phyloP scores from a whole-genome alignment of 1,140 invertebrate genomes.

The Drosophila kepulauana region DNA sequence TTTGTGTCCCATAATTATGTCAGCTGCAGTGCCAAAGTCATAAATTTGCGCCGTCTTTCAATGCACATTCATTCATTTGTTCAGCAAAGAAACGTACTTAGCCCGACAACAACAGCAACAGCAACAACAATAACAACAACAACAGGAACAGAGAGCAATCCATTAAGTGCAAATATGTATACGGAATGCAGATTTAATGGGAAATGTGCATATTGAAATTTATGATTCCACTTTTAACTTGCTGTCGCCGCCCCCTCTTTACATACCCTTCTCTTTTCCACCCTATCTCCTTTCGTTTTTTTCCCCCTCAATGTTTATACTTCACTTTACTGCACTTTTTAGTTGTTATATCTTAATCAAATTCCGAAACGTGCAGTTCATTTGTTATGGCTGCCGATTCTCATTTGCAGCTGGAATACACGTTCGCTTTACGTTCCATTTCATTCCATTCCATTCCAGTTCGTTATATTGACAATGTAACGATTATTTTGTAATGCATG shows the following conservation, averaged over 20 bases:
- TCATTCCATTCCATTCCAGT: neutral
- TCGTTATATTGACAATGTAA: neutral
- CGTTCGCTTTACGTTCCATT: conserved; percentile 20
- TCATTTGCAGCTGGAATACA: conserved; percentile 5
- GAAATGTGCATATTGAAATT: conserved; percentile 54
- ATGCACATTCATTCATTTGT: conserved; percentile 44
- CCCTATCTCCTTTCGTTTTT: neutral
- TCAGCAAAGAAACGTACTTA: conserved; percentile 18
- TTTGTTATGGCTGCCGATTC: conserved; percentile 11
- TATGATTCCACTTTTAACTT: conserved; percentile 40
- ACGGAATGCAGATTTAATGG: conserved; percentile 54
- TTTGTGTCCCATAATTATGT: conserved; percentile 77
- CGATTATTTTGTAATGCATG: no score
- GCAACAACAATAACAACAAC: neutral
- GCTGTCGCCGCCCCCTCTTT: neutral
- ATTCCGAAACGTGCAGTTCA: conserved; percentile 47
- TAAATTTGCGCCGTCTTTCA: conserved; percentile 69
- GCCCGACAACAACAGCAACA: conserved; percentile 11
- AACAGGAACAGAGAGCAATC: conserved; percentile 28
- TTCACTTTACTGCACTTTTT: neutral
- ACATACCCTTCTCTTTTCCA: neutral
- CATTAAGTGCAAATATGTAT: conserved; percentile 50
- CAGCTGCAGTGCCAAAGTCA: conserved; percentile 76
- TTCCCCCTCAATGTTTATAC: neutral
- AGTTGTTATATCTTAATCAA: conserved; percentile 35